Conservation (phyloP, 1,140 invertebrate genomes). For the Parapsyche elsis region DNA sequence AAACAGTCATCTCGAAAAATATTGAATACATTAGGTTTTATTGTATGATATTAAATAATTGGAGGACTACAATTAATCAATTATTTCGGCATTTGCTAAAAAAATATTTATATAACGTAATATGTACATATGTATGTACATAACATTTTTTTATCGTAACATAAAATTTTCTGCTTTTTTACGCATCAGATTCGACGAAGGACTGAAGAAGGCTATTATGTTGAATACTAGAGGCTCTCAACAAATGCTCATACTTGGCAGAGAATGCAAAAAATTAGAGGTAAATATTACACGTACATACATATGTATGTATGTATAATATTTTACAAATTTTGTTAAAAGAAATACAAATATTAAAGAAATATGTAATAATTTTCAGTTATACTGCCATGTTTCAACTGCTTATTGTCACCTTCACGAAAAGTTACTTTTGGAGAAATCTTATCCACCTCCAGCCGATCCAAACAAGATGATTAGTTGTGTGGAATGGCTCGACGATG, state of each 20-base stretch:
- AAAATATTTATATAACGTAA: background rate
- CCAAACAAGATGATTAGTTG: constrained; percentile 90
- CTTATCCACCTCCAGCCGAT: constrained; percentile 88
- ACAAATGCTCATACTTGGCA: constrained; percentile 77
- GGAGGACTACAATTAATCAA: too few species aligned
- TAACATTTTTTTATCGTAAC: too few species aligned
- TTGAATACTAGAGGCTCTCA: constrained; percentile 82
- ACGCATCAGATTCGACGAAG: constrained; percentile 75
- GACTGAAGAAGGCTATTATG: constrained; percentile 77
- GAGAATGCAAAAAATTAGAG: constrained; percentile 78
- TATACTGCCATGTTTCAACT: constrained; percentile 72
- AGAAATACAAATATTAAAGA: too few species aligned
- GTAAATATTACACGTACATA: constrained; percentile 58
- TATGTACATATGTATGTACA: background rate
- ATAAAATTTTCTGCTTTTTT: constrained; percentile 42
- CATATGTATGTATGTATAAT: too few species aligned
- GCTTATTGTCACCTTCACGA: constrained; percentile 74
- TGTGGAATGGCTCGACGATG: constrained; percentile 88
- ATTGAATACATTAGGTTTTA: too few species aligned
- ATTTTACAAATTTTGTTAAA: too few species aligned
- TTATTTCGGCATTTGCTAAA: too few species aligned
- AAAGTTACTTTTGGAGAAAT: constrained; percentile 75
- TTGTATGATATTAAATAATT: too few species aligned
- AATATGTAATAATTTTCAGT: constrained; percentile 56
- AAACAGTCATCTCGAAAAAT: too few species aligned